Conservation (phyloP, 2,888 invertebrate genomes). For the Oscheius sp. region DNA sequence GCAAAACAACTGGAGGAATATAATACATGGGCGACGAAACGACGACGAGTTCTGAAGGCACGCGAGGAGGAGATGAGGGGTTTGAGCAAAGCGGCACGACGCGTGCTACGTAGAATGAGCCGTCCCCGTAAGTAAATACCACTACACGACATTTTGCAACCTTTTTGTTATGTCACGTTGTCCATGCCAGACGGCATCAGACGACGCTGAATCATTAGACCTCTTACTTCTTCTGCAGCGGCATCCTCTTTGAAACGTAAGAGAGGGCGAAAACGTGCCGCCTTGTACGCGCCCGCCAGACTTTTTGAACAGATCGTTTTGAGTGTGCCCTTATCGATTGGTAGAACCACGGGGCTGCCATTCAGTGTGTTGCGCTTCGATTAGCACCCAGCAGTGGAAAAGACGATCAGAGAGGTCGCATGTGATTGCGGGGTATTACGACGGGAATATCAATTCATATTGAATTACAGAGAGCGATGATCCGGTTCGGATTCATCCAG, state of each 20-base stretch:
- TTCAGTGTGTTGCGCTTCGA: conserved; percentile 8
- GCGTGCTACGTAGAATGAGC: conserved; percentile 47
- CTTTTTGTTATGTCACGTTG: conserved; percentile 20
- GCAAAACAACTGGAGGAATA: conserved; percentile 57
- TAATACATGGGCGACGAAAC: conserved; percentile 64
- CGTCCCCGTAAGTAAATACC: conserved; percentile 30
- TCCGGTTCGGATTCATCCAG: conserved; percentile 32
- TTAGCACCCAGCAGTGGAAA: conserved; percentile 11
- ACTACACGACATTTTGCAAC: conserved; percentile 17
- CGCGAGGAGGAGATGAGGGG: conserved; percentile 53
- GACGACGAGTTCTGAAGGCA: conserved; percentile 54
- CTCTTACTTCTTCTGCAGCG: no score
- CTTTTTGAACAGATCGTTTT: conserved; percentile 20
- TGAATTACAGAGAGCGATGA: conserved; percentile 32
- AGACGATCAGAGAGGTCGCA: not conserved
- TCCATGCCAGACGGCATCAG: no score
- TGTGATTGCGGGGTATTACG: not conserved
- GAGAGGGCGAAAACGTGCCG: not conserved
- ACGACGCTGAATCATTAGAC: no score
- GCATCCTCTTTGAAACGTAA: no score
- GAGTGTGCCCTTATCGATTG: conserved; percentile 16
- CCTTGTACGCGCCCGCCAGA: not conserved
- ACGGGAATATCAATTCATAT: not conserved
- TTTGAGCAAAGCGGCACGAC: conserved; percentile 45
- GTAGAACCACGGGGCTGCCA: conserved; percentile 22